A percentile compares a stretch with the other conserved stretches of the same genome.
Conservation (phyloP, 2,113 vertebrate species). For the Camarhynchus parvulus region DNA sequence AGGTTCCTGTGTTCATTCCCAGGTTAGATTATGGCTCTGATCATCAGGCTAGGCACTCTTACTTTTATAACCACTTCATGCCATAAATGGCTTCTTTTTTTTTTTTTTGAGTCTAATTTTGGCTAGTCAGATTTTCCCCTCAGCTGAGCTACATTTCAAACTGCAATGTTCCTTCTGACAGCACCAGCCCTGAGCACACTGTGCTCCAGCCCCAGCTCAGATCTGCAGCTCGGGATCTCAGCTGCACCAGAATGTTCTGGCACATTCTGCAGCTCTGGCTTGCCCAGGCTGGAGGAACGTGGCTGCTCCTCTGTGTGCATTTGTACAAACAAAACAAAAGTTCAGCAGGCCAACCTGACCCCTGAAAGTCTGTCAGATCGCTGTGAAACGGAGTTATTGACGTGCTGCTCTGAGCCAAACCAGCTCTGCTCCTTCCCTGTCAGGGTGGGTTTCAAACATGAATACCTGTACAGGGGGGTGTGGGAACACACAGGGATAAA, state of each 20-base stretch:
- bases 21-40: background rate
- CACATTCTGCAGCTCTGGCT: background rate
- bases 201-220: background rate
- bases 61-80: background rate
- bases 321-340: background rate
- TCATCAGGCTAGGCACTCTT: background rate
- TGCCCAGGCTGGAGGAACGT: background rate
- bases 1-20: background rate
- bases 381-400: background rate
- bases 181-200: rapidly evolving
- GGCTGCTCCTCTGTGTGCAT: background rate
- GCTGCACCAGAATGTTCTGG: background rate
- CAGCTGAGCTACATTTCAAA: background rate
- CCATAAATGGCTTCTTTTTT: background rate
- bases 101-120: background rate
- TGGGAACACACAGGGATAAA: background rate
- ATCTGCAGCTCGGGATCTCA: background rate
- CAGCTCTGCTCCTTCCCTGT: background rate
- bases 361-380: background rate
- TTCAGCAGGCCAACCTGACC: background rate
- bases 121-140: background rate
- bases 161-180: background rate
- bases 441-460: background rate
- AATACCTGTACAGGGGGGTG: rapidly evolving
- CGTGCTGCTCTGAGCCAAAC: background rate